Percentiles rank a stretch among this genome's conserved stretches.
Conservation (phyloP, 2,888 invertebrate species). For the Petrophora chlorosata region DNA sequence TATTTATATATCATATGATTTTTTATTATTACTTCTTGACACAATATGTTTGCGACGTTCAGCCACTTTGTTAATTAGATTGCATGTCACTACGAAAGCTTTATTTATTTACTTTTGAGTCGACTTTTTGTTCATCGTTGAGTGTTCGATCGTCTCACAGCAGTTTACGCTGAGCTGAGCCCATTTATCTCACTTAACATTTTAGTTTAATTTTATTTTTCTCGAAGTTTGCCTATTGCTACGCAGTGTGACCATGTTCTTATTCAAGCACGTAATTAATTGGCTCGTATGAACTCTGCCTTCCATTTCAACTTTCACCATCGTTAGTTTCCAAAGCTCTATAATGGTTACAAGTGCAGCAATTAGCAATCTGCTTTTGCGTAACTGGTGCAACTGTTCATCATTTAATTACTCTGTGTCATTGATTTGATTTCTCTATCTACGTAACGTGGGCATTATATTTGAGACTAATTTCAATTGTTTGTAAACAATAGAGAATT, state of each 20-base stretch:
- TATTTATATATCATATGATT: too few species aligned
- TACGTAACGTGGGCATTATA: not conserved
- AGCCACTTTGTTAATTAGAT: too few species aligned
- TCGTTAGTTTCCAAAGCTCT: conserved; percentile 8
- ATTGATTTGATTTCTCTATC: not conserved
- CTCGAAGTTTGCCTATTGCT: not conserved
- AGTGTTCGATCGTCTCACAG: too few species aligned
- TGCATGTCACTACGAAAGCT: too few species aligned
- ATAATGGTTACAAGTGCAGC: conserved; percentile 18
- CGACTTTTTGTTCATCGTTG: too few species aligned
- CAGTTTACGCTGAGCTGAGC: too few species aligned
- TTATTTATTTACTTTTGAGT: too few species aligned
- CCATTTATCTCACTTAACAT: too few species aligned
- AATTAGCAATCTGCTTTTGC: conserved; percentile 12
- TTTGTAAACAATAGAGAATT: not conserved
- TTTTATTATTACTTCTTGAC: too few species aligned
- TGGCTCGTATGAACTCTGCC: conserved; percentile 3
- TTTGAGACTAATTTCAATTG: conserved; percentile 1
- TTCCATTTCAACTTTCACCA: conserved; percentile 16
- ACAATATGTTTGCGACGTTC: too few species aligned
- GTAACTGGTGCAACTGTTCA: conserved; percentile 5
- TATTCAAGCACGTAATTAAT: conserved; percentile 4
- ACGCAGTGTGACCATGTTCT: not conserved
- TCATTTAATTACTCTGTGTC: conserved; percentile 3
- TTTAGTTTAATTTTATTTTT: not conserved